Evolutionary conservation across 1,140 invertebrate species (phyloP).

Genomic region (Solen grandis): DNA sequence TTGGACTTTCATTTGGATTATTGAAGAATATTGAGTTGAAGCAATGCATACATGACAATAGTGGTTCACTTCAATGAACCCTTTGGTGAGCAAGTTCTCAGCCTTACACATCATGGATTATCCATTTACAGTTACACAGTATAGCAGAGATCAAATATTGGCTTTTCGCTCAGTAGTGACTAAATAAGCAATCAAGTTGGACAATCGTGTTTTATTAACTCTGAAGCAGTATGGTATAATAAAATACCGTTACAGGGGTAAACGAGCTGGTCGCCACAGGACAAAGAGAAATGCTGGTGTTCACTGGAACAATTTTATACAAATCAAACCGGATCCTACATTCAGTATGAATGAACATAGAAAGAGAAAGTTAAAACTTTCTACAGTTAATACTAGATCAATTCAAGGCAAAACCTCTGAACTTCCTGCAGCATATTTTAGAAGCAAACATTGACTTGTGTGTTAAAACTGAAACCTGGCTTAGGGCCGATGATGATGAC

Average conservation of each 20-base stretch:
- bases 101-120: too few relatives aligned
- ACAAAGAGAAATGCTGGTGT: constrained; percentile 1
- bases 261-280: constrained; percentile 12
- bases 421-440: not conserved
- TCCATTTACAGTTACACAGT: too few relatives aligned
- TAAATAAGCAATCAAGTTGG: too few relatives aligned
- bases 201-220: not conserved
- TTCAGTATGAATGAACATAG: too few relatives aligned
- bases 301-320: too few relatives aligned
- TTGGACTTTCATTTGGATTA: constrained; percentile 3
- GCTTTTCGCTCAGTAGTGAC: not conserved
- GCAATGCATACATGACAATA: too few relatives aligned
- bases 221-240: not conserved
- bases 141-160: constrained; percentile 8
- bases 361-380: constrained; percentile 4
- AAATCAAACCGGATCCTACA: too few relatives aligned
- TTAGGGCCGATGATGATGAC: constrained; percentile 11
- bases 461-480: constrained; percentile 19
- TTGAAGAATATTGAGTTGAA: constrained; percentile 1
- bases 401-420: constrained; percentile 6
- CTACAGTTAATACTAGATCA: constrained; percentile 21
- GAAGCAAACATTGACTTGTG: constrained; percentile 11
- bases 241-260: constrained; percentile 10
- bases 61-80: too few relatives aligned
- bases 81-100: too few relatives aligned